A percentile compares a stretch with the other conserved stretches of the same genome.
Evolutionary conservation across 2,888 invertebrate species (phyloP).

Genomic region (Euclidia mi): DNA sequence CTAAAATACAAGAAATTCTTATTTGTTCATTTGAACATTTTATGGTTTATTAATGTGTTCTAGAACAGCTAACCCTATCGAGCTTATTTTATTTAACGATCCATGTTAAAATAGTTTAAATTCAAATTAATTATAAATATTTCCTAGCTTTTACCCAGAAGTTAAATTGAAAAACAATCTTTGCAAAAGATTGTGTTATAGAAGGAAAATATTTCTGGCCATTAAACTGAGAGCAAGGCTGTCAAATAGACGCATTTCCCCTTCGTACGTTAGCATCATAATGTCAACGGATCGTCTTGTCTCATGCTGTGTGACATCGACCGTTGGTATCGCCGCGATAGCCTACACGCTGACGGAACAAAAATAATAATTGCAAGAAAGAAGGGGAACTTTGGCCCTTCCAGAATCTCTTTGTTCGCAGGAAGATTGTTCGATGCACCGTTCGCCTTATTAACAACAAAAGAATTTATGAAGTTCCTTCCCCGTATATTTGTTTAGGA

Average conservation of each 20-base stretch:
- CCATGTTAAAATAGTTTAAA: constrained; percentile 22
- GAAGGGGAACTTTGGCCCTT: constrained; percentile 67
- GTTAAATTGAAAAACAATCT: background rate
- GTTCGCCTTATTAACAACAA: constrained; percentile 66
- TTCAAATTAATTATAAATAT: constrained; percentile 30
- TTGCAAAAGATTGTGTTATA: background rate
- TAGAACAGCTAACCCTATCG: constrained; percentile 11
- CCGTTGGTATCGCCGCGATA: constrained; percentile 49
- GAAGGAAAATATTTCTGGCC: constrained; percentile 2
- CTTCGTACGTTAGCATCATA: constrained; percentile 29
- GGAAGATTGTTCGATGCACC: constrained; percentile 74
- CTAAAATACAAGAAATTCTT: constrained; percentile 30
- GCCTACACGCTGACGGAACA: constrained; percentile 69
- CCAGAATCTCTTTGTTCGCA: constrained; percentile 71
- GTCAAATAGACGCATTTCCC: constrained; percentile 43
- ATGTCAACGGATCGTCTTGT: constrained; percentile 41
- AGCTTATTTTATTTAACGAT: constrained; percentile 21
- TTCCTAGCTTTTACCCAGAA: background rate
- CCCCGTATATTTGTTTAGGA: constrained; percentile 64
- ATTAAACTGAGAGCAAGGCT: constrained; percentile 19
- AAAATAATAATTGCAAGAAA: constrained; percentile 82
- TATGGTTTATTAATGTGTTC: constrained; percentile 17
- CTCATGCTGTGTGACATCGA: constrained; percentile 56
- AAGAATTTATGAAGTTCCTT: constrained; percentile 66
- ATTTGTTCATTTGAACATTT: constrained; percentile 28